Evolutionary conservation across 2,888 invertebrate species (phyloP), one percentile per base, ranked within the genome.

Genomic region (Galeruca laticollis): DNA sequence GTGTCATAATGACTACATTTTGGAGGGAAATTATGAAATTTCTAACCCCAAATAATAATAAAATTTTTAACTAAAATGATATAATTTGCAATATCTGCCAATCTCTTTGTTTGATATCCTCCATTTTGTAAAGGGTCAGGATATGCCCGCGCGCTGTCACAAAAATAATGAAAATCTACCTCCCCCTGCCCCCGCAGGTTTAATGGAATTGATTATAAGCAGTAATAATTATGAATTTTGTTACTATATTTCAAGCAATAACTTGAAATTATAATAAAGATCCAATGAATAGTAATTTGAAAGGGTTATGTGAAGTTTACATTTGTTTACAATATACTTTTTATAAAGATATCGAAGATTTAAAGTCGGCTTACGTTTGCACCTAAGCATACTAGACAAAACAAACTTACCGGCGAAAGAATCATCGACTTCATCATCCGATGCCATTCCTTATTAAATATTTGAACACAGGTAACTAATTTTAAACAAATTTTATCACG

Each of bases 381-480:
- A 80, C 80, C 79, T 78, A 77, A 76, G 75, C 77, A 78, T 77
- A 76, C 74, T 78, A 80, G 79, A 81, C 80, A 82, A 79, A 79
- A 78, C 79, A 82, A 81, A 87, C 92, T 93, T 89, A 94, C 95
- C 94, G 89, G 93, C 94, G 84, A 91, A 93, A 85, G 91, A 92
- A 85, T 94, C 95, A 82, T 94, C 94, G 85, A 94, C 91, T 87
- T 94, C 94, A 84, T 94, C 94, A 83, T 94, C 94, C 76, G 94
- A 94, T 86, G 94, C 94, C 94, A 94, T 94, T 86, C 51, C 73
- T 57, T 64, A 68, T 43, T 21, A 61, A 71, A 69, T 74, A 72
- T 64, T 59, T 60, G 56, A 31, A 66, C 63, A 74, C 70, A 26
- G 51, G 21, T 49, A n/a, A 26, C n/a, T 15, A 35, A 37, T 47